Evolutionary conservation across 2,888 invertebrate species (phyloP), one percentile per base, ranked within the genome.

Genomic region (Hyposoter dolosus): DNA sequence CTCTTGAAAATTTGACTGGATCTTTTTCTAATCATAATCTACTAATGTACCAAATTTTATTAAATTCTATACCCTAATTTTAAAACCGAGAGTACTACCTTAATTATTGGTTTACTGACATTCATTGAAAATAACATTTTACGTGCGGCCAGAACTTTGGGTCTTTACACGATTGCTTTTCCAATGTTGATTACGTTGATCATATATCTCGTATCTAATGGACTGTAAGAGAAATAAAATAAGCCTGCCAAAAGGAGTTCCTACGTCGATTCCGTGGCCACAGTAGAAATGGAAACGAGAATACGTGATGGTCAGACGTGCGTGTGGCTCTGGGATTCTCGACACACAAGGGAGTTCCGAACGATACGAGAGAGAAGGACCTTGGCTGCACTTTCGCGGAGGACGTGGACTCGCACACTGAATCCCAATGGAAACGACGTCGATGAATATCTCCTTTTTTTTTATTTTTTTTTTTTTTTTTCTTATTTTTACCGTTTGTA

Each of bases 331-430:
- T 85, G 50, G 66, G 81, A 82, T 63, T 84, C 63, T 66, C 66
- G 80, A 47, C 35, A 47, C 35, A 12, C 86, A 82, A 71, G 77
- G 77, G 72, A 84, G 78, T 28, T 23, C 77, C 23, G 50, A 69
- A 82, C 75, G 75, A 82, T 66, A 56, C 83, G 72, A 72, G 68
- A 75, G 84, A 75, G 82, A 77, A 87, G 86, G 90, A 91, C 91
- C 91, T 91, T 91, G 90, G 88, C 88, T 91, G 90, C 90, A 91
- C 93, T 93, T 93, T 93, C 92, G 92, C 92, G 90, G 91, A 90
- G 88, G 89, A 90, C 90, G 87, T 84, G 84, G 89, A 90, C 90
- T 91, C 89, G 90, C 84, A 86, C 78, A 88, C 85, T 89, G 92
- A 92, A 93, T 93, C 90, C 89, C 90, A 92, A 92, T 92, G 90